phyloP scores from a whole-genome alignment of 2,888 invertebrate species.

The Dryococelus australis region DNA sequence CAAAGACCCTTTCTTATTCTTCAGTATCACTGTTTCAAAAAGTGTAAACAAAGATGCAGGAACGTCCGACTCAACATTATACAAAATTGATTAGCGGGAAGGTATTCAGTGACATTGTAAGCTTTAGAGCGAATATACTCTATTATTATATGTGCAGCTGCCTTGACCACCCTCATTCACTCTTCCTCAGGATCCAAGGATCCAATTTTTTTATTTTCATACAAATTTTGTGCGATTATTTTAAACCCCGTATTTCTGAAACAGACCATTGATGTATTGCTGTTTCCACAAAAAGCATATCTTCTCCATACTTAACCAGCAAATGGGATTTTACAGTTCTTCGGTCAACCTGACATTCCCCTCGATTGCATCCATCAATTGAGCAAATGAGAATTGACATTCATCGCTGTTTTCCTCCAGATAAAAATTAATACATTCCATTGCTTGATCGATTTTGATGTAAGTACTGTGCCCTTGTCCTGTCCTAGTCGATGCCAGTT shows the following conservation, averaged over 20 bases:
- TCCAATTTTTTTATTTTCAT: not conserved
- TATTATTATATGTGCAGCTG: not conserved
- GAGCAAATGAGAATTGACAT: not conserved
- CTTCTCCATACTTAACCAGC: not conserved
- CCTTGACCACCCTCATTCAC: not conserved
- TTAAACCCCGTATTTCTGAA: conserved; percentile 11
- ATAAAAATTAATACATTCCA: not conserved
- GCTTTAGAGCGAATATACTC: not conserved
- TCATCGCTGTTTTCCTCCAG: not conserved
- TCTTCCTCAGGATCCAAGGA: not conserved
- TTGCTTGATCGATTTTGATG: not conserved
- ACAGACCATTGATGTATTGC: not conserved
- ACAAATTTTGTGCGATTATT: not conserved
- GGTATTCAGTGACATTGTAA: not conserved
- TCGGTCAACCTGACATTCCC: not conserved
- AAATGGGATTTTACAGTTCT: conserved; percentile 7
- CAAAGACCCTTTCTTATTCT: not conserved
- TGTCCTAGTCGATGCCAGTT: not conserved
- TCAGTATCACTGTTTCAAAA: not conserved
- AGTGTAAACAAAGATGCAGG: not conserved
- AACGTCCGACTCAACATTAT: not conserved
- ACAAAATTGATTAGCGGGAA: not conserved
- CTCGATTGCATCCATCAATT: not conserved
- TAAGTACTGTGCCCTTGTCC: not conserved
- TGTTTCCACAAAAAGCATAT: not conserved